Conservation (phyloP, 1,140 invertebrate genomes). For the Lepidurus couesii region DNA sequence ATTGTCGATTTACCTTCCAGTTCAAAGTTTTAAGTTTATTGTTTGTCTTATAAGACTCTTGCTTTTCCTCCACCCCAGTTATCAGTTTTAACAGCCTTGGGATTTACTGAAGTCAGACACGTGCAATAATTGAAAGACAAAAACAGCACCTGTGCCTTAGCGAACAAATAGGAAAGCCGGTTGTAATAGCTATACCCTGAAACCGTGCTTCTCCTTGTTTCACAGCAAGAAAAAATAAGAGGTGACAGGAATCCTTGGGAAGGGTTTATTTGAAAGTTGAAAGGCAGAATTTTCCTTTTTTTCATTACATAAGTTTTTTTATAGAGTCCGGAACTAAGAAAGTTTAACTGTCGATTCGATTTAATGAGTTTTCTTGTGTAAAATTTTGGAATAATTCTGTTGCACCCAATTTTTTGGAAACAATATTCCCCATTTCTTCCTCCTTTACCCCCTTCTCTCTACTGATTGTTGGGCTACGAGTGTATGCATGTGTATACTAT, state of each 20-base stretch:
- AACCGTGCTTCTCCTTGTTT: background rate
- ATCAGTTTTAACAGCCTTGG: background rate
- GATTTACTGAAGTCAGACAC: constrained; percentile 10
- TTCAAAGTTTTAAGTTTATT: background rate
- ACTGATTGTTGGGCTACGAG: constrained; percentile 22
- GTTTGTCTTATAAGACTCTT: background rate
- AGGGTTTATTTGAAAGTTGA: background rate
- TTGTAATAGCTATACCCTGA: background rate
- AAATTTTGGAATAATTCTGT: background rate
- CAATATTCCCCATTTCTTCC: constrained; percentile 8
- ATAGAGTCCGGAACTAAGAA: background rate
- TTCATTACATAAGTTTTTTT: background rate
- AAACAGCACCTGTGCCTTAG: constrained; percentile 6
- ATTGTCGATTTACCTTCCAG: background rate
- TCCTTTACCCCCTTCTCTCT: background rate
- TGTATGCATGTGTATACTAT: background rate
- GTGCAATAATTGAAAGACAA: constrained; percentile 15
- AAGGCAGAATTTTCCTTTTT: background rate
- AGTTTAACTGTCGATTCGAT: background rate
- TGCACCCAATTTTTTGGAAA: background rate
- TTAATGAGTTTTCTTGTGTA: background rate
- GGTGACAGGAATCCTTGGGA: constrained; percentile 9
- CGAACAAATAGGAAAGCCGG: background rate
- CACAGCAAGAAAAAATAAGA: constrained; percentile 2
- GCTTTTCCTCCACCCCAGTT: background rate